Evolutionary conservation across 2,888 invertebrate genomes (phyloP).

Genomic region (Halictus ligatus): DNA sequence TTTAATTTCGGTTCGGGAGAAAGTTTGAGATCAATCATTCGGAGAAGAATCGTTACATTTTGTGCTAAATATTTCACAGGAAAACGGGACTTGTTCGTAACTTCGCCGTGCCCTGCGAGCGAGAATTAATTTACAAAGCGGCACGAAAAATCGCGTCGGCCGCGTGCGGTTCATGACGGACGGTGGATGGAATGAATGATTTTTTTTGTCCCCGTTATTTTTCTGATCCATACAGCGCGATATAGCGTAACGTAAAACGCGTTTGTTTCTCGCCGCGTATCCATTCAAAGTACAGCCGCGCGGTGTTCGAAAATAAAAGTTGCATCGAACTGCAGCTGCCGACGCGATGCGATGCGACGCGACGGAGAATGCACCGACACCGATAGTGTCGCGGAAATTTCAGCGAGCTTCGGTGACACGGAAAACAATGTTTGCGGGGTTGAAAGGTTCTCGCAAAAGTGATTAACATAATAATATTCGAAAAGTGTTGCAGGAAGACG

Average conservation of each 20-base stretch:
- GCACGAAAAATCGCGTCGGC: background rate
- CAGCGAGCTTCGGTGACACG: constrained; percentile 39
- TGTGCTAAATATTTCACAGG: background rate
- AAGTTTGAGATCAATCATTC: background rate
- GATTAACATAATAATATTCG: constrained; percentile 73
- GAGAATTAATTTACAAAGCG: background rate
- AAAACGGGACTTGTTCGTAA: background rate
- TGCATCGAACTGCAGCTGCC: background rate
- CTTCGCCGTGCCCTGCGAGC: too few relatives aligned
- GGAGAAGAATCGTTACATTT: background rate
- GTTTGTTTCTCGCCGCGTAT: background rate
- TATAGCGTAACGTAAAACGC: background rate
- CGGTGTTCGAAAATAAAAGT: background rate
- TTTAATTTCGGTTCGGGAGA: background rate
- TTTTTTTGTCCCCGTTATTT: background rate
- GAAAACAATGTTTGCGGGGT: constrained; percentile 54
- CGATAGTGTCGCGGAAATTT: constrained; percentile 15
- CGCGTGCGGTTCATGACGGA: background rate
- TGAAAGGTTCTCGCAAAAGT: constrained; percentile 50
- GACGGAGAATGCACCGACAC: background rate
- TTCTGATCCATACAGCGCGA: background rate
- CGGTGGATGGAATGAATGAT: background rate
- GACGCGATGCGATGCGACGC: background rate
- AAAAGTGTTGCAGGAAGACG: constrained; percentile 62
- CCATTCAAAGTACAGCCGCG: background rate